A percentile compares a stretch with the other conserved stretches of the same genome.
Evolutionary conservation across 2,113 vertebrate genomes (phyloP).

Genomic region (Haemorhous mexicanus): DNA sequence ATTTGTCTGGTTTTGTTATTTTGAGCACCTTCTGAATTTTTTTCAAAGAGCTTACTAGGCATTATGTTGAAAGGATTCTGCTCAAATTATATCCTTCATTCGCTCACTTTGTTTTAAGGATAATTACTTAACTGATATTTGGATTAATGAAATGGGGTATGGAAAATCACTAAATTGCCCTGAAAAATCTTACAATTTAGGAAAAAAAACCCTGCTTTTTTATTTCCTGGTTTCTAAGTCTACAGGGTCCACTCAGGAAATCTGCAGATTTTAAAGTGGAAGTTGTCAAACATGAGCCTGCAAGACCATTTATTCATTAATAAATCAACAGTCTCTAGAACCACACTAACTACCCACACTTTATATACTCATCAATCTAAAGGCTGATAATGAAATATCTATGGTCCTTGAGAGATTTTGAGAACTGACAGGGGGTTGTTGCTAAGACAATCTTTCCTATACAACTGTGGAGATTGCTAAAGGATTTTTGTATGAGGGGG

Average conservation of each 20-base stretch:
- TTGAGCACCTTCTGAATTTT: background rate
- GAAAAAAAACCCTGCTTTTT: background rate
- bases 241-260: background rate
- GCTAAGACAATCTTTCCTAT: background rate
- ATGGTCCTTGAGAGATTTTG: background rate
- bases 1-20: conserved; percentile 7
- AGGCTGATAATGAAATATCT: background rate
- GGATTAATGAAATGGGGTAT: background rate
- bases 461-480: background rate
- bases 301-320: background rate
- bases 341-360: background rate
- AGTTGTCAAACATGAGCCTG: background rate
- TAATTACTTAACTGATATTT: background rate
- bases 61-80: background rate
- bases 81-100: background rate
- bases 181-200: background rate
- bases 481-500: background rate
- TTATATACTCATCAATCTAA: background rate
- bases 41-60: background rate
- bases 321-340: background rate
- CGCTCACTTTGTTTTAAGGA: background rate
- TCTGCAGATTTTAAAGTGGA: background rate
- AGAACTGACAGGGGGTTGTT: background rate
- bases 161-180: background rate
- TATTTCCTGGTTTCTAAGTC: background rate